Base-by-base conservation (phyloP, 1,140 invertebrate genomes). In the Drosophila sp. region DNA sequence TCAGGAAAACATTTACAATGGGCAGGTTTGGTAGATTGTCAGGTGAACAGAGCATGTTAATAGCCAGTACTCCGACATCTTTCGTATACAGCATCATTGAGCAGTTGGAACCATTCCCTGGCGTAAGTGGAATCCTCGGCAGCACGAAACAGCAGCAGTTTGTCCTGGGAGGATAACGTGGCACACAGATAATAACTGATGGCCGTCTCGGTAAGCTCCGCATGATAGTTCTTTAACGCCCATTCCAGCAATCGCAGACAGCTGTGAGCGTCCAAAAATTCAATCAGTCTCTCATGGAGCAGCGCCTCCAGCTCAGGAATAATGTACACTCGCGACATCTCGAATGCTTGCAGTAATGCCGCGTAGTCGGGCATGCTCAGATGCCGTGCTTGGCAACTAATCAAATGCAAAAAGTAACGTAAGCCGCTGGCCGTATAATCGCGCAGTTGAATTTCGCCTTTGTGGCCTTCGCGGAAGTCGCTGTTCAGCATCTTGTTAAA, bases 401-500 rank as follows among this genome's bases (percentile, higher is more conserved):
- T 84, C 13, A 90, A 72, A 76, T 91, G 82, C 41, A 92, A 66
- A 53, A 92, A 92, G 29, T 91, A 92, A 3, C 79, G 73, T 7
- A 92, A 53, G 4, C 91, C 91, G 7, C 51, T 64, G 1, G 77
- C 83, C 7, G 83, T 81, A 27, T 90, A 91, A 11, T 84, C 78
- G 6, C 64, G 66, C 5, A 92, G 70, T 61, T 90, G 83, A 8
- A 92, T 90, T 59, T 91, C 83, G 18, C 89, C 87, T 4, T 90
- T 66, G 21, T 92, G 82, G 1, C 90, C 81, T 50, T 92, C 91
- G 2, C 84, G 76, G 27, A 92, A 92, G 50, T 82, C 71, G 45
- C 90, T 91, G 40, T 91, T 91, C 0, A 92, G 73, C 91, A 92
- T 92, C 40, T 90, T 82, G 61, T 90, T 87, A 50, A 92, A 92